Percentiles rank a stretch among this genome's conserved stretches.
phyloP scores from a whole-genome alignment of 2,113 vertebrate genomes.

The Trogon melanurus region DNA sequence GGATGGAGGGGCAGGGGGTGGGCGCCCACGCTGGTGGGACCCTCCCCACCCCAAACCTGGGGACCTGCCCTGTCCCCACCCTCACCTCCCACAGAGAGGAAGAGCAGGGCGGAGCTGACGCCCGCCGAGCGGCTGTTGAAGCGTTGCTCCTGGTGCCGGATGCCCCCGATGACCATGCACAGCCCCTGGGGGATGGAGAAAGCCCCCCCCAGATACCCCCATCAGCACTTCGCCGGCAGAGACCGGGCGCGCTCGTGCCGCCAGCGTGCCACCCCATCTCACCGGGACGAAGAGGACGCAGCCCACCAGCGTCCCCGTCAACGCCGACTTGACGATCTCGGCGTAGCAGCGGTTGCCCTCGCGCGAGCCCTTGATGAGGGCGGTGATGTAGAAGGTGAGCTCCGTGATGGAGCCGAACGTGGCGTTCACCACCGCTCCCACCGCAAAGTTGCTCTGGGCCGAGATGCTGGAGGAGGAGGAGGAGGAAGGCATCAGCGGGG shows the following conservation, averaged over 20 bases:
- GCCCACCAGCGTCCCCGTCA: conserved; percentile 86
- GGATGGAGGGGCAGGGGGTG: not conserved
- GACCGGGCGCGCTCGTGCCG: accelerated
- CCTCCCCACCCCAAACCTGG: not conserved
- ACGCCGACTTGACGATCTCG: conserved; percentile 85
- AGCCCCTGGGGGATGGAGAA: conserved; percentile 75
- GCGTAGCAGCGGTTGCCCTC: conserved; percentile 83
- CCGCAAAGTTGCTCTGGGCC: conserved; percentile 89
- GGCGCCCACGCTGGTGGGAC: accelerated
- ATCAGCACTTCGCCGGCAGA: not conserved
- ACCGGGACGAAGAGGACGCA: conserved; percentile 88
- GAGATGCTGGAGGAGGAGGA: conserved; percentile 78
- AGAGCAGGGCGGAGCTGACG: conserved; percentile 86
- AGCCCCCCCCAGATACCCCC: accelerated
- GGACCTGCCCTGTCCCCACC: not conserved
- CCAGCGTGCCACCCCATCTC: not conserved
- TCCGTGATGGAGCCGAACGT: conserved; percentile 90
- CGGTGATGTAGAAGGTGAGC: conserved; percentile 92
- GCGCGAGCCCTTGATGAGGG: conserved; percentile 81
- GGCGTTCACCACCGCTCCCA: conserved; percentile 90
- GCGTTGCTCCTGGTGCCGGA: conserved; percentile 85
- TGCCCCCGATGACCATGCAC: conserved; percentile 90
- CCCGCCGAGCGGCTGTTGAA: conserved; percentile 90
- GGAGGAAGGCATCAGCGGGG: not conserved
- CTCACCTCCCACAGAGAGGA: conserved; percentile 89